phyloP scores from a whole-genome alignment of 2,113 vertebrate genomes.

The Smithornis capensis region DNA sequence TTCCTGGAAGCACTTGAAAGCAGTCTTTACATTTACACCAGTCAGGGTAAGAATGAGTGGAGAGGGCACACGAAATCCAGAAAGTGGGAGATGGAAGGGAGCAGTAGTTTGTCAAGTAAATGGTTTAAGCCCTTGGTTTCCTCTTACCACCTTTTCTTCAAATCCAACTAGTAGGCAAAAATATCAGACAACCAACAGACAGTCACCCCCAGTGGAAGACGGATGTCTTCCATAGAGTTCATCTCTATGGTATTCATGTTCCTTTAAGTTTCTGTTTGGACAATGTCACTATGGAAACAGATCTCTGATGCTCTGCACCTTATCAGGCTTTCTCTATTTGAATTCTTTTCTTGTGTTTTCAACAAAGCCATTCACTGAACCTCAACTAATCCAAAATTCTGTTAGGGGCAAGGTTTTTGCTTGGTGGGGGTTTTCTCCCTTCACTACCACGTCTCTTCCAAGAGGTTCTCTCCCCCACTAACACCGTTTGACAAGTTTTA shows the following conservation, averaged over 20 bases:
- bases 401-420: slow-evolving; percentile 1
- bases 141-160: background rate
- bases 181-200: background rate
- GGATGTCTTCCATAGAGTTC: slow-evolving; percentile 9
- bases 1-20: background rate
- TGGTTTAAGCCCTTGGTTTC: background rate
- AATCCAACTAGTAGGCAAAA: background rate
- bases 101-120: background rate
- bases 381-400: slow-evolving; percentile 76
- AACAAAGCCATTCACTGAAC: slow-evolving; percentile 76
- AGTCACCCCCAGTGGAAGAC: background rate
- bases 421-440: background rate
- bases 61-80: background rate
- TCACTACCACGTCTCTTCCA: background rate
- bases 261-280: slow-evolving; percentile 61
- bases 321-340: slow-evolving; percentile 68
- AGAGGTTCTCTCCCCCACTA: slow-evolving; percentile 17
- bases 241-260: slow-evolving; percentile 40
- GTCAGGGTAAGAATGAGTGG: background rate
- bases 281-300: slow-evolving; percentile 73
- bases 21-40: background rate
- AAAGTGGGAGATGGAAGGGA: background rate
- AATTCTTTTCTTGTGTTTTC: slow-evolving; percentile 66
- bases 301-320: slow-evolving; percentile 67
- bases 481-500: slow-evolving; percentile 27